Conservation (phyloP, 2,797 vertebrate genomes). For the Channa striata region DNA sequence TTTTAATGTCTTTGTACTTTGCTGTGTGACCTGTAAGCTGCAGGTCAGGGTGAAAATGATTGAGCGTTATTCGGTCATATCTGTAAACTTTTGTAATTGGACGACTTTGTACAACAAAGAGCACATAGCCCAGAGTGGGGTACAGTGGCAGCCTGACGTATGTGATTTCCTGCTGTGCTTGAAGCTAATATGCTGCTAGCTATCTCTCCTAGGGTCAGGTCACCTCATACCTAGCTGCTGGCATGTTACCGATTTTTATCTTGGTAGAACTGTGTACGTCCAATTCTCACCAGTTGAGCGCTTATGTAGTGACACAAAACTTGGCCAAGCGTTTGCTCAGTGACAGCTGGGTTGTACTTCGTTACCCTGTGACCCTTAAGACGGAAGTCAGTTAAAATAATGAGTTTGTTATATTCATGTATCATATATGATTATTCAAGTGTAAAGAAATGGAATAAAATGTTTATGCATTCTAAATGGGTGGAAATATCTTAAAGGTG, state of each 20-base stretch:
- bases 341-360: no score
- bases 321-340: no score
- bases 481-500: no score
- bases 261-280: no score
- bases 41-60: constrained; percentile 49
- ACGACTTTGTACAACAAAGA: constrained; percentile 50
- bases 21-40: constrained; percentile 34
- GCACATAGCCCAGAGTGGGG: constrained; percentile 27
- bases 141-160: constrained; percentile 13
- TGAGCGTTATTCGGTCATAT: constrained; percentile 17
- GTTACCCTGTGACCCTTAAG: no score
- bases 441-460: no score
- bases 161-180: constrained; percentile 61
- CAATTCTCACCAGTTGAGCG: no score
- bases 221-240: not conserved
- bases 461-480: no score
- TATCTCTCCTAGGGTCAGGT: constrained; percentile 14
- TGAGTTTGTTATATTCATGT: no score
- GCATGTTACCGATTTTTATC: constrained; percentile 12
- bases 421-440: no score
- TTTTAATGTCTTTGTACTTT: constrained; percentile 50
- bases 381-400: no score
- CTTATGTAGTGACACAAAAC: not conserved
- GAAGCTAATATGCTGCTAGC: constrained; percentile 22
- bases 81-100: constrained; percentile 28